Evolutionary conservation across 2,113 vertebrate species (phyloP).

Genomic region (Camelus dromedarius): DNA sequence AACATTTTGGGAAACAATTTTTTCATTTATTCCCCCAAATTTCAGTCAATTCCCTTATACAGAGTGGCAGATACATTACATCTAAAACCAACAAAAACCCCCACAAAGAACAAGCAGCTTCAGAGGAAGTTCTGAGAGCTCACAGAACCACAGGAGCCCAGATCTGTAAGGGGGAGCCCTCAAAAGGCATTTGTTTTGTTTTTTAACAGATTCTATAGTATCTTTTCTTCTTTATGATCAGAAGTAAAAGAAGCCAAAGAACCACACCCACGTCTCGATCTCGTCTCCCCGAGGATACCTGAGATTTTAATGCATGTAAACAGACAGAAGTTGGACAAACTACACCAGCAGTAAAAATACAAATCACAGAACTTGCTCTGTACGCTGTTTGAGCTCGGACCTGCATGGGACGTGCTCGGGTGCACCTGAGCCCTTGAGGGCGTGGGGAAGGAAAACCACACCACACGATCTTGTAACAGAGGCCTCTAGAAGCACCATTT

Average conservation of each 20-base stretch:
- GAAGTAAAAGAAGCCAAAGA: neutral
- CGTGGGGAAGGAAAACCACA: neutral
- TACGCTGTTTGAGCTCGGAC: neutral
- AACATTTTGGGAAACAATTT: neutral
- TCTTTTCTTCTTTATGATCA: neutral
- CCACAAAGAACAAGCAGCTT: neutral
- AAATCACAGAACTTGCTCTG: neutral
- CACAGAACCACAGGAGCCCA: neutral
- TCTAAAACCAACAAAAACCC: neutral
- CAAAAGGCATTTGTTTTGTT: neutral
- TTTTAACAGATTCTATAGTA: neutral
- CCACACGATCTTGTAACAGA: accelerated
- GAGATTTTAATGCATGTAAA: neutral
- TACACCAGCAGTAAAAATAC: neutral
- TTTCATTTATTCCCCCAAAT: neutral
- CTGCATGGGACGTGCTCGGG: accelerated
- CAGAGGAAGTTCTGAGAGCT: neutral
- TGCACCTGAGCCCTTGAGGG: neutral
- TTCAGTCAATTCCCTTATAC: neutral
- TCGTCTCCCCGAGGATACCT: neutral
- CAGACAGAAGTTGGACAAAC: neutral
- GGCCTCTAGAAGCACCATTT: neutral
- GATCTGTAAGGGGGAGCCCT: neutral
- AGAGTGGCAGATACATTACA: neutral
- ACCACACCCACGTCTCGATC: neutral